Percentiles rank a stretch among this genome's conserved stretches.
Evolutionary conservation across 1,140 invertebrate species (phyloP).

Genomic region (Acromyrmex heyeri): DNA sequence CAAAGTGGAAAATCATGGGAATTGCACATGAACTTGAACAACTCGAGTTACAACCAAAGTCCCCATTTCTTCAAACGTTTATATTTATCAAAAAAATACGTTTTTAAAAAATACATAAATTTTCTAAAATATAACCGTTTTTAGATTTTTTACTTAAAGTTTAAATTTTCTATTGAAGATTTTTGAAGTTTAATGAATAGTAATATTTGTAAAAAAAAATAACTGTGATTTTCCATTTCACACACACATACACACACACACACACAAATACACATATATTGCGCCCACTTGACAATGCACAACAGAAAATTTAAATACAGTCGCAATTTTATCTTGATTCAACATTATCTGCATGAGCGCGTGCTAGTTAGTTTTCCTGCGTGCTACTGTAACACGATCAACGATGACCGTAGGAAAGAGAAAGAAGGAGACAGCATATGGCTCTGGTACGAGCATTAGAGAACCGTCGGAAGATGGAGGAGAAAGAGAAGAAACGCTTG

Average conservation of each 20-base stretch:
- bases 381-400: conserved; percentile 20
- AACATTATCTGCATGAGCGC: conserved; percentile 37
- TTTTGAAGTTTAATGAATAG: neutral
- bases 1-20: conserved; percentile 20
- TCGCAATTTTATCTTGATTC: neutral
- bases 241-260: no score
- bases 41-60: neutral
- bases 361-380: neutral
- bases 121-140: neutral
- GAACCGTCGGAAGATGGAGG: conserved; percentile 94
- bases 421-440: conserved; percentile 96
- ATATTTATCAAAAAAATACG: neutral
- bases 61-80: neutral
- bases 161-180: neutral
- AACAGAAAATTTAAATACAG: neutral
- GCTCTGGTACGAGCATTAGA: conserved; percentile 95
- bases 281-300: conserved; percentile 26
- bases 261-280: neutral
- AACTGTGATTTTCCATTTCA: conserved; percentile 29
- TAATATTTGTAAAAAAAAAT: neutral
- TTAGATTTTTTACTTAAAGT: neutral
- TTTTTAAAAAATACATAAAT: neutral
- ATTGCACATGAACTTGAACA: neutral
- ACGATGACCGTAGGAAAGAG: conserved; percentile 91
- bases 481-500: conserved; percentile 94